Conservation (phyloP, 2,113 vertebrate species). For the Paratilapia polleni region DNA sequence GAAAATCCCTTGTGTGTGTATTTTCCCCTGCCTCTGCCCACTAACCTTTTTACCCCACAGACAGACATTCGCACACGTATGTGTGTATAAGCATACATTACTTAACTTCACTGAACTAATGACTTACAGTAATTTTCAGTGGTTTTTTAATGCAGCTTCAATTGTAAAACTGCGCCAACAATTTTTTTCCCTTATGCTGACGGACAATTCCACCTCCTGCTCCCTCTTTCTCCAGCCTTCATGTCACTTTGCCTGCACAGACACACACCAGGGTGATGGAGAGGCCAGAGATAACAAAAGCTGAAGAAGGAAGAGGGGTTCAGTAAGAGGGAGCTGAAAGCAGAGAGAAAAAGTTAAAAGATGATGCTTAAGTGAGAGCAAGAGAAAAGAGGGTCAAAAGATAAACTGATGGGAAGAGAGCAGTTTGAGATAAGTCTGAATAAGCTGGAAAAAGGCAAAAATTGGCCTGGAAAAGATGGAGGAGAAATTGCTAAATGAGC, state of each 20-base stretch:
- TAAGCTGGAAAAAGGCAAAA: neutral
- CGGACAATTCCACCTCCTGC: conserved; percentile 25
- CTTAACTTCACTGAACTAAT: neutral
- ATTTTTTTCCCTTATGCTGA: conserved; percentile 42
- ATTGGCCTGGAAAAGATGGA: conserved; percentile 1
- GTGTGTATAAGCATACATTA: neutral
- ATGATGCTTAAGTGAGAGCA: neutral
- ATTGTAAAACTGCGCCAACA: conserved; percentile 1
- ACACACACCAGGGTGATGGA: conserved; percentile 1
- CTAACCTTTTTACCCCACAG: neutral
- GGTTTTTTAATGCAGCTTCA: neutral
- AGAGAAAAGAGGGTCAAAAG: neutral
- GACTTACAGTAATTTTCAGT: neutral
- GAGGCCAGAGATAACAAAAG: neutral
- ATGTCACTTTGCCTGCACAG: conserved; percentile 39
- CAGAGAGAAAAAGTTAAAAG: neutral
- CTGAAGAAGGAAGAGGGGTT: neutral
- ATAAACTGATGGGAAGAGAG: neutral
- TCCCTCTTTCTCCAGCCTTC: conserved; percentile 10
- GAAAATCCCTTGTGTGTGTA: neutral
- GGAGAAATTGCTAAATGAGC: conserved; percentile 33
- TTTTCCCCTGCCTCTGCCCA: neutral
- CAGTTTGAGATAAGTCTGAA: conserved; percentile 5
- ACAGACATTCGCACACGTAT: neutral
- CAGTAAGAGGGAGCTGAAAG: neutral